Evolutionary conservation across 2,888 invertebrate genomes (phyloP).

Genomic region (Eurois occulta): DNA sequence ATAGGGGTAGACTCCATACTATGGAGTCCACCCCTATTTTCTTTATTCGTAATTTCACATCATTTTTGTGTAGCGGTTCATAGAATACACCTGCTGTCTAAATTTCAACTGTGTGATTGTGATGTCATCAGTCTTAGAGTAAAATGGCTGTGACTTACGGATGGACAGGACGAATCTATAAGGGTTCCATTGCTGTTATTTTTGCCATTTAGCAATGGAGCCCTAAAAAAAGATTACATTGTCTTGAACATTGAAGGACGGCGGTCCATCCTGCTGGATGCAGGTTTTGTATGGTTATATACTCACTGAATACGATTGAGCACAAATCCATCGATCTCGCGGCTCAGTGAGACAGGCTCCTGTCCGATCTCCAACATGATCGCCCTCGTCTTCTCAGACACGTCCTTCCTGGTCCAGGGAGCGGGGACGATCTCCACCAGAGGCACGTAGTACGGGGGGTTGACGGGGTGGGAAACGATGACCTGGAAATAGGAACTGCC

Average conservation of each 20-base stretch:
- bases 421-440: conserved; percentile 98
- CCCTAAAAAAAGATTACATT: not conserved
- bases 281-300: not conserved
- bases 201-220: not conserved
- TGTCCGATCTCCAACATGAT: conserved; percentile 97
- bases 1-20: too few species aligned
- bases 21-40: not conserved
- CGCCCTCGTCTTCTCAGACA: conserved; percentile 93
- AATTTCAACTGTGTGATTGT: not conserved
- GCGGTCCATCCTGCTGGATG: not conserved
- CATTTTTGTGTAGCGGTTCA: not conserved
- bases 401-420: conserved; percentile 96
- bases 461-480: conserved; percentile 98
- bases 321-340: conserved; percentile 97
- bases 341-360: conserved; percentile 95
- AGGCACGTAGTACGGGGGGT: conserved; percentile 99
- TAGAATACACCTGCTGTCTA: not conserved
- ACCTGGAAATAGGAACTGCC: conserved; percentile 84
- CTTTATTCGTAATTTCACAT: not conserved
- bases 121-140: not conserved
- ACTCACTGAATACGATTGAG: conserved; percentile 97
- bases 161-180: not conserved
- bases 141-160: not conserved
- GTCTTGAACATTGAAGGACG: not conserved
- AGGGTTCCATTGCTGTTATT: too few species aligned